Evolutionary conservation across 2,797 vertebrate genomes (phyloP), one percentile per base, ranked within the genome.

Genomic region (Lithobates sylvaticus): DNA sequence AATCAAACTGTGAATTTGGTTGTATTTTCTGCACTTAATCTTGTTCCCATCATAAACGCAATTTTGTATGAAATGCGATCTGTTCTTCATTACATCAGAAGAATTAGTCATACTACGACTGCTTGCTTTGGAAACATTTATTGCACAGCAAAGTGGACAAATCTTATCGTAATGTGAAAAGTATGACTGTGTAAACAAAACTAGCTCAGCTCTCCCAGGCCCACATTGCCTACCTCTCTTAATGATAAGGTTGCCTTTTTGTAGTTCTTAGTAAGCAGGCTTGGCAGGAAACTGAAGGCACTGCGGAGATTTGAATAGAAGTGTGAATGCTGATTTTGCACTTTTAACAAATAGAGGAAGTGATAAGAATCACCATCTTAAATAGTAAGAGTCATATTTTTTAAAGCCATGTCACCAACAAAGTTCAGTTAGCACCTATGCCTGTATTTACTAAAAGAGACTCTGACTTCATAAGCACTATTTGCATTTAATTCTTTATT

Each of bases 21-120:
- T 44, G 77, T 10, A 29, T 9, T 27, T 47, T 39, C 77, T 13
- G 16, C 9, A 47, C 34, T 2, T 42, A 44, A 23, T 18, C 13
- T 39, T 50, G 64, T 50, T 65, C 77, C 39, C 77, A 79, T 79
- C 65, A 69, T 79, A 10, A 12, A 12, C 50, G 44, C 64, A 68
- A 47, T 47, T 13, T 10, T 47, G 10, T 47, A 32, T 68, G 64
- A 26, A 79, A 34, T 68, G 64, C 23, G 47, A 13, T 69, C 64
- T 47, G 10, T 79, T 50, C 39, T 44, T 26, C 27, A n/a, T 15
- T 69, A 6, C 26, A 47, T 44, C 64, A 79, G 10, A 69, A 29
- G 64, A 69, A 50, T 79, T 69, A 69, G 39, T 68, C 77, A 79
- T 68, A 29, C 68, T 18, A 21, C 47, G 26, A 68, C 39, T 79